These are phyloP conservation scores for Axea sp. DNA, from an alignment of 2,888 invertebrate species.

Conservation along the genomic window DNA sequence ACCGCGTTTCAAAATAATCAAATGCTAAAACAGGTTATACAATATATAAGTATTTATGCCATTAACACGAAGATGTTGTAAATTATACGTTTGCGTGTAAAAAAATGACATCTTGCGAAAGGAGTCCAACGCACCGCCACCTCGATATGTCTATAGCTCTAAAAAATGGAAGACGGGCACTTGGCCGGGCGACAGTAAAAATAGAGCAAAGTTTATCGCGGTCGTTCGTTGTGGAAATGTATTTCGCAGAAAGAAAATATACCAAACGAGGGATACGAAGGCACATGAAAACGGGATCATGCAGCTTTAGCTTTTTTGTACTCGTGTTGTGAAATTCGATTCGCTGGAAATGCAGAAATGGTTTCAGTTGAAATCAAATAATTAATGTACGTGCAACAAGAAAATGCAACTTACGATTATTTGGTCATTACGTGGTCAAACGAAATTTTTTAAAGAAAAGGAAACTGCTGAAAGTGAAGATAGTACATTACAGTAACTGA, in stretches of 20 bases:
- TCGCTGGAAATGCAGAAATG: slow-evolving; percentile 19
- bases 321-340: slow-evolving; percentile 18
- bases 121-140: slow-evolving; percentile 65
- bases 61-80: slow-evolving; percentile 68
- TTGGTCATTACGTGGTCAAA: slow-evolving; percentile 23
- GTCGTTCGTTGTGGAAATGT: slow-evolving; percentile 65
- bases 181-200: slow-evolving; percentile 71
- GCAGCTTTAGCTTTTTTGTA: slow-evolving; percentile 30
- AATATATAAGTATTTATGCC: slow-evolving; percentile 25
- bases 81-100: slow-evolving; percentile 69
- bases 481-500: no score
- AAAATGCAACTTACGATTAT: slow-evolving; percentile 43
- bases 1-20: no score
- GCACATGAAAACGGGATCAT: slow-evolving; percentile 43
- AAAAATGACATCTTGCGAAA: slow-evolving; percentile 71
- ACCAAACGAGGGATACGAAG: slow-evolving; percentile 1
- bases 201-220: slow-evolving; percentile 73
- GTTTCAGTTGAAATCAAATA: slow-evolving; percentile 34
- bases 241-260: slow-evolving; percentile 62
- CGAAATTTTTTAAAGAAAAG: no score
- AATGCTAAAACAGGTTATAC: no score
- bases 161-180: slow-evolving; percentile 69
- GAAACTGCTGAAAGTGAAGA: no score
- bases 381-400: slow-evolving; percentile 34
- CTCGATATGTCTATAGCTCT: slow-evolving; percentile 73